A percentile compares a stretch with the other conserved stretches of the same genome.
phyloP scores from a whole-genome alignment of 2,113 vertebrate genomes.

The Halichoerus grypus region DNA sequence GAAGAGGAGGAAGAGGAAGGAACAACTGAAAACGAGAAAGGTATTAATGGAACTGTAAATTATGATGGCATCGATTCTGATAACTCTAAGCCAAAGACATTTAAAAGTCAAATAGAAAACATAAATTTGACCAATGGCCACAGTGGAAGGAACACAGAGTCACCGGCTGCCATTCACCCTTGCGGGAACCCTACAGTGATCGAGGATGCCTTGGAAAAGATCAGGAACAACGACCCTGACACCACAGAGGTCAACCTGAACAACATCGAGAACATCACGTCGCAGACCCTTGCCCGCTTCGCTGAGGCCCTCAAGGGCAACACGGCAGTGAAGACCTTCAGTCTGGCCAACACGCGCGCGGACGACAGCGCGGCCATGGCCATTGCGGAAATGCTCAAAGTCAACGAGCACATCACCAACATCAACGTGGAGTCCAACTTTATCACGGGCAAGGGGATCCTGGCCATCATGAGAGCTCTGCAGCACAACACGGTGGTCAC shows the following conservation, averaged over 20 bases:
- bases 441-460: slow-evolving; percentile 95
- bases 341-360: slow-evolving; percentile 95
- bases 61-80: slow-evolving; percentile 63
- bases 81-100: slow-evolving; percentile 79
- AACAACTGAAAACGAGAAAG: slow-evolving; percentile 67
- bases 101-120: slow-evolving; percentile 75
- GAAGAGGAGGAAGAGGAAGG: slow-evolving; percentile 83
- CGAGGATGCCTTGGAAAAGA: slow-evolving; percentile 94
- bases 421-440: slow-evolving; percentile 98
- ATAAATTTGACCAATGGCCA: slow-evolving; percentile 85
- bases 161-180: slow-evolving; percentile 82
- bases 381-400: slow-evolving; percentile 93
- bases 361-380: slow-evolving; percentile 94
- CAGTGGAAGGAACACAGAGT: slow-evolving; percentile 85
- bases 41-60: slow-evolving; percentile 64
- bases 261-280: slow-evolving; percentile 96
- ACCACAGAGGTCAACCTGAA: slow-evolving; percentile 96
- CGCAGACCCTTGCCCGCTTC: slow-evolving; percentile 94
- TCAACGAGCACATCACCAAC: slow-evolving; percentile 92
- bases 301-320: slow-evolving; percentile 94
- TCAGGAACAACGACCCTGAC: slow-evolving; percentile 90
- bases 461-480: slow-evolving; percentile 95
- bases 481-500: slow-evolving; percentile 93
- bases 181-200: slow-evolving; percentile 95
- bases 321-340: slow-evolving; percentile 92